phyloP scores from a whole-genome alignment of 2,797 vertebrate genomes.

The Enteromius mattozi region DNA sequence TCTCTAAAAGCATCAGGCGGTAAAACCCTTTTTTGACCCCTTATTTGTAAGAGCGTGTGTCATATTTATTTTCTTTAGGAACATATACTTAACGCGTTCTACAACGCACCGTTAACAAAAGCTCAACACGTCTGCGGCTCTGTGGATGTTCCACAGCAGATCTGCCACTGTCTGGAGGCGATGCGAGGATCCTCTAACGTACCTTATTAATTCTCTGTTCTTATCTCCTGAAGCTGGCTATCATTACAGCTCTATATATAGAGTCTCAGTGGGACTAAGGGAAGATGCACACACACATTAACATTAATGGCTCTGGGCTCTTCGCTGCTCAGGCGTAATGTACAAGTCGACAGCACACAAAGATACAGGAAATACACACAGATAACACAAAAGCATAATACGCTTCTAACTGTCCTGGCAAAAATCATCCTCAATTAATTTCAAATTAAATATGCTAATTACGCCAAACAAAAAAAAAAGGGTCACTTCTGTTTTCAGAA shows the following conservation, averaged over 20 bases:
- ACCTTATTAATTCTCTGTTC: conserved; percentile 81
- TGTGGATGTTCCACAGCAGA: conserved; percentile 71
- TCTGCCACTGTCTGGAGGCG: conserved; percentile 75
- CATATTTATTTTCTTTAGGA: conserved; percentile 14
- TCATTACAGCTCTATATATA: conserved; percentile 85
- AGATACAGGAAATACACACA: conserved; percentile 31
- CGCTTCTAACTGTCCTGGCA: conserved; percentile 14
- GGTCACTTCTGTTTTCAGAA: conserved; percentile 22
- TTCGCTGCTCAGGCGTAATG: conserved; percentile 61
- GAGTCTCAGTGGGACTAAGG: conserved; percentile 76
- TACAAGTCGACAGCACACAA: conserved; percentile 44
- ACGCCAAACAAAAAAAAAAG: neutral
- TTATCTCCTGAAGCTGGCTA: conserved; percentile 82
- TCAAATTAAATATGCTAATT: conserved; percentile 43
- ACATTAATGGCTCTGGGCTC: conserved; percentile 81
- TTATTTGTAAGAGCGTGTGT: conserved; percentile 2
- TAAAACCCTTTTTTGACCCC: neutral
- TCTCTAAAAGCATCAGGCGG: neutral
- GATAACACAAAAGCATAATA: conserved; percentile 37
- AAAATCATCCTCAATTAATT: conserved; percentile 48
- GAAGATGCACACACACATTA: conserved; percentile 80
- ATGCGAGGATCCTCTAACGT: conserved; percentile 75
- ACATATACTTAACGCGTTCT: neutral
- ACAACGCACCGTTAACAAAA: conserved; percentile 32
- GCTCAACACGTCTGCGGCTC: conserved; percentile 71